These are phyloP conservation scores for Monopis laevigella DNA, from an alignment of 2,888 invertebrate genomes.

Conservation along the genomic window DNA sequence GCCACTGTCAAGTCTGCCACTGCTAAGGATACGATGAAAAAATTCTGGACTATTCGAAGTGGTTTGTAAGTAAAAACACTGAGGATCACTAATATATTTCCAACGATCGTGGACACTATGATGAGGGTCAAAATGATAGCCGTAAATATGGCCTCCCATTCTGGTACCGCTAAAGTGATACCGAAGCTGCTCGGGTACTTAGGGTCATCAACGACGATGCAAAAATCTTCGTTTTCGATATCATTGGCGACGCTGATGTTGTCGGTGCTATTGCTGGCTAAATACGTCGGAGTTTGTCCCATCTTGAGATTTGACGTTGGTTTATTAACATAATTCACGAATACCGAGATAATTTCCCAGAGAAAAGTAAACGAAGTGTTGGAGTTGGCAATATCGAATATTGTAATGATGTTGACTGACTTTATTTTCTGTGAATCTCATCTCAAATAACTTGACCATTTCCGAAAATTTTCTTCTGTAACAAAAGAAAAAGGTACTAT, in stretches of 20 bases:
- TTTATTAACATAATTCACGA: not conserved
- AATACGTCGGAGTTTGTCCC: conserved; percentile 48
- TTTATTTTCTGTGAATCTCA: not conserved
- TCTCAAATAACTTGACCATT: conserved; percentile 1
- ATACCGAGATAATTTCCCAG: too few species aligned
- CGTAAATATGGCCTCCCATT: conserved; percentile 86
- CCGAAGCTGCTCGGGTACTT: conserved; percentile 74
- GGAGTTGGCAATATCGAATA: conserved; percentile 4
- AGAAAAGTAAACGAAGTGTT: not conserved
- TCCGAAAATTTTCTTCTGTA: conserved; percentile 8
- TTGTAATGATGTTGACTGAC: not conserved
- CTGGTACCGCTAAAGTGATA: conserved; percentile 77
- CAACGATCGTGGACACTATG: conserved; percentile 88
- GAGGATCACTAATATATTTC: conserved; percentile 92
- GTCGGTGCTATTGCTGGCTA: conserved; percentile 36
- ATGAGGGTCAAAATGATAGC: conserved; percentile 85
- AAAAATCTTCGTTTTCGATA: conserved; percentile 45
- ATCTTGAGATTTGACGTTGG: conserved; percentile 27
- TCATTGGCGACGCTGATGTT: conserved; percentile 26
- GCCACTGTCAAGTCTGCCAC: conserved; percentile 94
- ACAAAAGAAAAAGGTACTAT: conserved; percentile 4
- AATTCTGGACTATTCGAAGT: conserved; percentile 92
- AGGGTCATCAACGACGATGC: conserved; percentile 51
- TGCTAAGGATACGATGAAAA: conserved; percentile 94
- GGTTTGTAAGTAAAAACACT: conserved; percentile 97